Conservation (phyloP, 2,888 invertebrate genomes). For the Hydropsyche betteni region DNA sequence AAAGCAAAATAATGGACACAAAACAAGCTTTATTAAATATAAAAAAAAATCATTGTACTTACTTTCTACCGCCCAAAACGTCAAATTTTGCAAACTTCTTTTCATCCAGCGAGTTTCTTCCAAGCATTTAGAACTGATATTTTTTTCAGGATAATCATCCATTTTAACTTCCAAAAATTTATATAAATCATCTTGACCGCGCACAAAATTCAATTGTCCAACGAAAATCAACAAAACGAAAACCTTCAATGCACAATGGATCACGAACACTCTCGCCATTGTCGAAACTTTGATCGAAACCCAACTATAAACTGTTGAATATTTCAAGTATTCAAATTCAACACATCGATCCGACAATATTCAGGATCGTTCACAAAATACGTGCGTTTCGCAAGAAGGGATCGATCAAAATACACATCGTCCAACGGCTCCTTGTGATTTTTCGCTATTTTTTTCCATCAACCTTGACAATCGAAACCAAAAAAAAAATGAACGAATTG, state of each 20-base stretch:
- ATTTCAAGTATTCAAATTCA: no score
- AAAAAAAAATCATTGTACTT: conserved; percentile 6
- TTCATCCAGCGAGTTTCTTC: conserved; percentile 52
- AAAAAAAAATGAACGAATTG: neutral
- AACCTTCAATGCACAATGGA: neutral
- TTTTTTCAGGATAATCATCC: neutral
- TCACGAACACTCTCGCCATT: neutral
- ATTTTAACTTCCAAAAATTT: conserved; percentile 8
- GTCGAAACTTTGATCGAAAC: neutral
- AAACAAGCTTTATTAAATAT: no score
- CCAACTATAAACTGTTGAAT: neutral
- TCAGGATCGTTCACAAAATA: neutral
- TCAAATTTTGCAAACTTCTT: conserved; percentile 51
- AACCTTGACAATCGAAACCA: conserved; percentile 8
- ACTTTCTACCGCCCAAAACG: conserved; percentile 48
- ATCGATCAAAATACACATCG: neutral
- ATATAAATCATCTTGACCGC: conserved; percentile 5
- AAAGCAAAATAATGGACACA: no score
- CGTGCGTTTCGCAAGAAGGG: conserved; percentile 11
- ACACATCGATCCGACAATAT: neutral
- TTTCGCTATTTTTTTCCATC: neutral
- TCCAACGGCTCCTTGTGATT: neutral
- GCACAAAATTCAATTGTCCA: neutral
- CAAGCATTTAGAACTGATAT: conserved; percentile 42
- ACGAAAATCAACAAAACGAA: neutral